Evolutionary conservation across 1,140 invertebrate species (phyloP).

Genomic region (Macrobrachium nipponense): DNA sequence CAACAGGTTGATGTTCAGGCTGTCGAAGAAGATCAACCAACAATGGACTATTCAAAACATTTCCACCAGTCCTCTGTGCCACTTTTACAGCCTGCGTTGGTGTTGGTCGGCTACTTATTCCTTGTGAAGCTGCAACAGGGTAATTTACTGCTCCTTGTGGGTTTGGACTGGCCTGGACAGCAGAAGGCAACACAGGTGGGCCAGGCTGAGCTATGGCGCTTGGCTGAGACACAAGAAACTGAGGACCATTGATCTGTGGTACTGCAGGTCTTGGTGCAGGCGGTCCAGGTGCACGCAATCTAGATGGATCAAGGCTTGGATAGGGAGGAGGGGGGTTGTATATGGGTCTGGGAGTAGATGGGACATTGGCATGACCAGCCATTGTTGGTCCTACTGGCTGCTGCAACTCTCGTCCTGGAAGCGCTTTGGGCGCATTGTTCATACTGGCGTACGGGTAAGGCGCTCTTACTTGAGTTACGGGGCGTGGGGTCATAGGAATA

Average conservation of each 20-base stretch:
- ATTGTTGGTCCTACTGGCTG: slow-evolving; percentile 44
- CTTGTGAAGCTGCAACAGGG: slow-evolving; percentile 47
- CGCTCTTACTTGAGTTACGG: slow-evolving; percentile 59
- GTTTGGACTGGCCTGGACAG: slow-evolving; percentile 46
- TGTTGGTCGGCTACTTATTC: slow-evolving; percentile 33
- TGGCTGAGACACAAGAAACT: slow-evolving; percentile 35
- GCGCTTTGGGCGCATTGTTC: slow-evolving; percentile 81
- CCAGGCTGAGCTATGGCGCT: slow-evolving; percentile 28
- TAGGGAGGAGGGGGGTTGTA: slow-evolving; percentile 54
- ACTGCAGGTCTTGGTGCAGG: slow-evolving; percentile 34
- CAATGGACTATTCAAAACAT: slow-evolving; percentile 60
- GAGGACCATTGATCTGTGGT: slow-evolving; percentile 49
- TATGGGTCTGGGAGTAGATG: slow-evolving; percentile 35
- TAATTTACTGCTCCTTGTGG: slow-evolving; percentile 36
- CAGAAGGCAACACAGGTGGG: slow-evolving; percentile 38
- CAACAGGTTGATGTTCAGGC: slow-evolving; percentile 55
- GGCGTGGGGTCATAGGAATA: slow-evolving; percentile 65
- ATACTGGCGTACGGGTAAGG: slow-evolving; percentile 90
- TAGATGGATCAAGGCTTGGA: slow-evolving; percentile 59
- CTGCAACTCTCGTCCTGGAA: slow-evolving; percentile 66
- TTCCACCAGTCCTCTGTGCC: slow-evolving; percentile 43
- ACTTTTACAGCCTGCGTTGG: slow-evolving; percentile 31
- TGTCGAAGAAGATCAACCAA: slow-evolving; percentile 62
- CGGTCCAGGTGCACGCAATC: slow-evolving; percentile 47
- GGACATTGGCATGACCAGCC: slow-evolving; percentile 45